Conservation (phyloP, 2,113 vertebrate species). For the Epinephelus cyanopodus region DNA sequence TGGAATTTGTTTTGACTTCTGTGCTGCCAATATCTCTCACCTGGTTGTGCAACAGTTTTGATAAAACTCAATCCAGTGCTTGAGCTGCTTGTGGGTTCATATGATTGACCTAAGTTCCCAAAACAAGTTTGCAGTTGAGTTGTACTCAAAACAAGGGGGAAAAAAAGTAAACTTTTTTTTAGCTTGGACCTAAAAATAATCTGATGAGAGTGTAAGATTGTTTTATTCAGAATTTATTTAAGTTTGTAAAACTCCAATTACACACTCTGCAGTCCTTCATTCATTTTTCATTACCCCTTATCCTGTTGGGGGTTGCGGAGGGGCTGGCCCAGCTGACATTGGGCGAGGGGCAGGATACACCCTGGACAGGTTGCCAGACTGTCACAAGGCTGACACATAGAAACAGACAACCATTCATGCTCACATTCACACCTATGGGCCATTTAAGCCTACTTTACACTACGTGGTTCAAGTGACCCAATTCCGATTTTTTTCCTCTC, state of each 20-base stretch:
- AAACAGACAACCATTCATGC: too few relatives aligned
- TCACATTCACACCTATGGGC: too few relatives aligned
- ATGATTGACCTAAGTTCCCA: neutral
- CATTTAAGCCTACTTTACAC: too few relatives aligned
- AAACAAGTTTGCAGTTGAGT: neutral
- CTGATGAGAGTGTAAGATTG: neutral
- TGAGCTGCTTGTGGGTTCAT: neutral
- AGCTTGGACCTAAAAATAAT: neutral
- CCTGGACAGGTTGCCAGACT: too few relatives aligned
- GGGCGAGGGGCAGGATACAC: too few relatives aligned
- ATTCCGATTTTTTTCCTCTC: too few relatives aligned
- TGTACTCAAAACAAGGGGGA: neutral
- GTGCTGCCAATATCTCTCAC: neutral
- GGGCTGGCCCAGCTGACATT: too few relatives aligned
- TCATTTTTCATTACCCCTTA: too few relatives aligned
- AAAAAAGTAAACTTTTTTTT: neutral
- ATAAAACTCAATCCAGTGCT: neutral
- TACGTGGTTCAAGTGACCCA: too few relatives aligned
- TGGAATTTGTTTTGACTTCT: neutral
- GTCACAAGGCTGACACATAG: too few relatives aligned
- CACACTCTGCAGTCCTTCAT: too few relatives aligned
- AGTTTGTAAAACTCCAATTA: neutral
- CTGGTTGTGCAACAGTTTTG: neutral
- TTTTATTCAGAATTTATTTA: neutral
- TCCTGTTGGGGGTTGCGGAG: too few relatives aligned